Evolutionary conservation across 2,113 vertebrate species (phyloP), one percentile per base, ranked within the genome.

Genomic region (Trachemys scripta): DNA sequence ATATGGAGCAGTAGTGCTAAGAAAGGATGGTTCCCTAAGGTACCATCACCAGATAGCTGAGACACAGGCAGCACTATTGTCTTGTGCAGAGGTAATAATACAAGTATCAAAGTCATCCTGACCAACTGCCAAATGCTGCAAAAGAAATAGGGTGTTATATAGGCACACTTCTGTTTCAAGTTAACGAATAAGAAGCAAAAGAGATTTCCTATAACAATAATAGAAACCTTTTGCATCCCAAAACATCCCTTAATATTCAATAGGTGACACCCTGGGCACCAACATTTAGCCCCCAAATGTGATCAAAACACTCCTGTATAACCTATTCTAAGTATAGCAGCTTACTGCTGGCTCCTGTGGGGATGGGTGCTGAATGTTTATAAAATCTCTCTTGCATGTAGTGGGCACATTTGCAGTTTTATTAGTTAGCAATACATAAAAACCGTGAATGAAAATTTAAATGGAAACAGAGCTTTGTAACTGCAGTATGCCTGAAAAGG

Each of bases 1-100:
- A 85, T 50, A 57, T 59, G 59, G 29, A 94, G 54, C 11, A 82
- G 59, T 49, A 95, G 79, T 78, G 72, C 65, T 62, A 72, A 79
- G 31, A 56, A 31, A 82, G 65, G 87, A 86, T 20, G 51, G 20
- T 84, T 93, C 69, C 45, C 45, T 75, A 35, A 83, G 76, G 59
- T 31, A 89, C 24, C 82, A 91, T 38, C 35, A 38, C 65, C 17
- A 69, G 65, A 19, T 69, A 25, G 12, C 25, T n/a, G 42, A 83
- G 29, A 16, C 13, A 80, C 27, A 85, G 16, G 20, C 47, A 86
- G 4, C 17, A 51, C 83, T 29, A 16, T 19, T 75, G 1, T 47
- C 4, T 12, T 85, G 20, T 92, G 49, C 47, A 53, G 22, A 87
- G 59, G 16, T 62, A 92, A 27, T 8, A 89, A 3, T 38, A 49